Percentiles rank a stretch among this genome's conserved stretches.
Conservation (phyloP, 2,888 invertebrate genomes). For the Schrankia costaestrigalis region DNA sequence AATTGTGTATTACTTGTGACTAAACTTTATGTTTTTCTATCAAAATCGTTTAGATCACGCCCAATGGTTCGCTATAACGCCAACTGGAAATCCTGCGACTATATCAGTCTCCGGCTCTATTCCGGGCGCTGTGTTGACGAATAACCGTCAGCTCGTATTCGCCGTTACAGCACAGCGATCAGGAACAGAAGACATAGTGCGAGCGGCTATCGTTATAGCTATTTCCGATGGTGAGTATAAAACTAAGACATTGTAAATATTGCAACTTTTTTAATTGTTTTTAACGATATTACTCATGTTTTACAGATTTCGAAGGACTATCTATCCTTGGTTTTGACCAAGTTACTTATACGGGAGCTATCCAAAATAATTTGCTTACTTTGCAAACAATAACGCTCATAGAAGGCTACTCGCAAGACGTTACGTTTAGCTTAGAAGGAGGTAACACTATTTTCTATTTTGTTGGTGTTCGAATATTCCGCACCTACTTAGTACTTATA, state of each 20-base stretch:
- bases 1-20: too few relatives aligned
- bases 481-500: too few relatives aligned
- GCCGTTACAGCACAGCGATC: conserved; percentile 19
- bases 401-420: conserved; percentile 31
- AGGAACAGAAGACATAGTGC: conserved; percentile 13
- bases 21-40: too few relatives aligned
- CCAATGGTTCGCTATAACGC: neutral
- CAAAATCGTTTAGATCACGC: too few relatives aligned
- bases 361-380: conserved; percentile 13
- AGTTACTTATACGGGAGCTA: conserved; percentile 20
- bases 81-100: neutral
- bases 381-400: conserved; percentile 33
- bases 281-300: neutral
- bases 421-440: conserved; percentile 33
- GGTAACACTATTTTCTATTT: conserved; percentile 19
- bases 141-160: conserved; percentile 28
- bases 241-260: neutral
- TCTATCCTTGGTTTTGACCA: conserved; percentile 24
- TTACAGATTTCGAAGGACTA: conserved; percentile 13
- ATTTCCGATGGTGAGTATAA: conserved; percentile 5
- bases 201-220: conserved; percentile 25
- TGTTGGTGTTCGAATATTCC: too few relatives aligned
- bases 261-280: neutral
- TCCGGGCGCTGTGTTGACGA: conserved; percentile 16
- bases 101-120: conserved; percentile 6